Percentiles rank a stretch among this genome's conserved stretches.
These are phyloP conservation scores for Incurvaria masculella DNA, from an alignment of 2,888 invertebrate species.

Conservation along the genomic window DNA sequence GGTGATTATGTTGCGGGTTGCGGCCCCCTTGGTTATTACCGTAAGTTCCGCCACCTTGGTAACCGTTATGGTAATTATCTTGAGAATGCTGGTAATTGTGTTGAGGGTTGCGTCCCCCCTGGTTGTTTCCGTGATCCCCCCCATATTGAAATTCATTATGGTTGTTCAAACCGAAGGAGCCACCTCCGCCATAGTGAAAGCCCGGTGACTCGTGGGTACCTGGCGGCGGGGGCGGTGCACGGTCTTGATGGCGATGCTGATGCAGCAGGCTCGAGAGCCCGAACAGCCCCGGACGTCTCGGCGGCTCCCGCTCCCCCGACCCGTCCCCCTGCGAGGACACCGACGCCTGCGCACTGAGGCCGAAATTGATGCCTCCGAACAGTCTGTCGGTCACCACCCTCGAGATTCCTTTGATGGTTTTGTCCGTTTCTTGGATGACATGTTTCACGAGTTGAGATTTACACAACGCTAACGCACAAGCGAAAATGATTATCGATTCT, in stretches of 20 bases:
- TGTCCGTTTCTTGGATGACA: neutral
- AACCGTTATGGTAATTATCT: too few species aligned
- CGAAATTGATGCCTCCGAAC: neutral
- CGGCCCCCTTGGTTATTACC: neutral
- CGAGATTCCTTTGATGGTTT: neutral
- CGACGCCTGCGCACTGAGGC: neutral
- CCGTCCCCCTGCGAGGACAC: neutral
- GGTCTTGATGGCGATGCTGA: neutral
- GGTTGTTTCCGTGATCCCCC: neutral
- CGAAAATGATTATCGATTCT: too few species aligned
- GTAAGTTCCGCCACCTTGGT: neutral
- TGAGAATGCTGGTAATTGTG: neutral
- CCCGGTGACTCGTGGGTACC: neutral
- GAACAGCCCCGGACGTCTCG: neutral
- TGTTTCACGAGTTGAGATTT: neutral
- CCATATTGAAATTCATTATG: too few species aligned
- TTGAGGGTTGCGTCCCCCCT: neutral
- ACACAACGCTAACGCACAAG: too few species aligned
- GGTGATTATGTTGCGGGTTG: too few species aligned
- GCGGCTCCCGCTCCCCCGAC: neutral
- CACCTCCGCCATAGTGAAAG: too few species aligned
- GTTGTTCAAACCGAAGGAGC: too few species aligned
- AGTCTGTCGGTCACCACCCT: neutral
- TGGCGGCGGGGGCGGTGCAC: too few species aligned
- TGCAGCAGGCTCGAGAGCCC: neutral